phyloP scores from a whole-genome alignment of 2,888 invertebrate genomes.

The Hedya salicella region DNA sequence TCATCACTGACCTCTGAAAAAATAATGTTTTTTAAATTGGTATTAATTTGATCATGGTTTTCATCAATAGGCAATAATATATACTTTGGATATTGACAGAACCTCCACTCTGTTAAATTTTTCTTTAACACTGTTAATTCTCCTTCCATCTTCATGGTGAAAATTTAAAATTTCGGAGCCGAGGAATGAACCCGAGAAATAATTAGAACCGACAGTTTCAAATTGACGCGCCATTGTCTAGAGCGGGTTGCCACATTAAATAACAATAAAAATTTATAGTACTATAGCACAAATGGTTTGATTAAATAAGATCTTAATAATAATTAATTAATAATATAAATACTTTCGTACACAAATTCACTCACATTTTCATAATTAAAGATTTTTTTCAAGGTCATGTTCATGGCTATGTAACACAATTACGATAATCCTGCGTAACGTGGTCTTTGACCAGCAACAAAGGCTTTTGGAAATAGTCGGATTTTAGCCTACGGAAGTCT shows the following conservation, averaged over 20 bases:
- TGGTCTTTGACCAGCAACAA: slow-evolving; percentile 45
- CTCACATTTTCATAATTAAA: no score
- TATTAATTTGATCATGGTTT: slow-evolving; percentile 79
- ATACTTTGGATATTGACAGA: slow-evolving; percentile 78
- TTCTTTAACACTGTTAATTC: slow-evolving; percentile 66
- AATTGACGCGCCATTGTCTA: slow-evolving; percentile 29
- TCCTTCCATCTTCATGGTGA: slow-evolving; percentile 75
- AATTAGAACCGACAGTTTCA: slow-evolving; percentile 7
- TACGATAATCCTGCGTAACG: slow-evolving; percentile 45
- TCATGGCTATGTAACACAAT: slow-evolving; percentile 31
- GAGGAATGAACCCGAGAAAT: background rate
- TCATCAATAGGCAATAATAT: slow-evolving; percentile 84
- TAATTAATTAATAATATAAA: no score
- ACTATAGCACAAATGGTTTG: no score
- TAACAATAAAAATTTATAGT: no score
- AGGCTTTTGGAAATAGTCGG: slow-evolving; percentile 53
- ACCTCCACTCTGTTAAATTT: slow-evolving; percentile 79
- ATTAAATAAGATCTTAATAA: no score
- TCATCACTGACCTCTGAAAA: slow-evolving; percentile 82
- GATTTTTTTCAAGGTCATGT: slow-evolving; percentile 47
- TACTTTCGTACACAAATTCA: no score
- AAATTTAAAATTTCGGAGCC: slow-evolving; percentile 22
- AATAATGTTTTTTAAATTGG: slow-evolving; percentile 83
- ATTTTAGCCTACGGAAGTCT: slow-evolving; percentile 55
- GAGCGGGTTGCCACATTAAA: slow-evolving; percentile 19